A percentile compares a stretch with the other conserved stretches of the same genome.
Evolutionary conservation across 2,113 vertebrate species (phyloP).

Genomic region (Rhizomys pruinosus): DNA sequence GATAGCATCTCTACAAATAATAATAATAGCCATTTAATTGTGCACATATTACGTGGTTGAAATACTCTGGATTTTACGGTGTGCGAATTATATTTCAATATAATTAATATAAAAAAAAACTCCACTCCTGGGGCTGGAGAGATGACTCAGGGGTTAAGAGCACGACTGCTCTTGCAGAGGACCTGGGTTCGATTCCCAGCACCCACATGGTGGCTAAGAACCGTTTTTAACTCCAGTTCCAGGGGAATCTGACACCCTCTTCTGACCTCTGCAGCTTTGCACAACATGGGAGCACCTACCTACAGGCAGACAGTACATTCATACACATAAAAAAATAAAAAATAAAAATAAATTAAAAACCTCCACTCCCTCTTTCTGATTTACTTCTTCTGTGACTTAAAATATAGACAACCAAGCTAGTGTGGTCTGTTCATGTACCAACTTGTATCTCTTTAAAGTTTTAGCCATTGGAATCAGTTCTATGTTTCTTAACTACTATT

Average conservation of each 20-base stretch:
- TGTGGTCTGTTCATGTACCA: neutral
- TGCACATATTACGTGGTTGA: neutral
- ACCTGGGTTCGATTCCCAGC: no score
- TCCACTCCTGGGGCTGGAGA: no score
- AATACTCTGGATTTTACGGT: neutral
- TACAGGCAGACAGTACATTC: no score
- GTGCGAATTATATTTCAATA: neutral
- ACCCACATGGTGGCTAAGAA: no score
- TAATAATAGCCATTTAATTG: neutral
- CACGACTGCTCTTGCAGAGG: no score
- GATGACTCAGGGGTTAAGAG: no score
- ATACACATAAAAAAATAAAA: no score
- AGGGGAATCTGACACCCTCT: no score
- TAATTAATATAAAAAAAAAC: neutral
- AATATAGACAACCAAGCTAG: neutral
- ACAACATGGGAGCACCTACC: no score
- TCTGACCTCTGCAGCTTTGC: no score
- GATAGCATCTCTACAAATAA: neutral
- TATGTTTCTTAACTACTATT: neutral
- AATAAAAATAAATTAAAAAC: no score
- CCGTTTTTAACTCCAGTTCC: no score
- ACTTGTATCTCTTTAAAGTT: neutral
- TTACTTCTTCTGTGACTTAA: neutral
- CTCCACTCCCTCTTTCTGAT: neutral
- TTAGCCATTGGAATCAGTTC: neutral